phyloP scores from a whole-genome alignment of 2,888 invertebrate genomes.

The Aphodius sticticus region DNA sequence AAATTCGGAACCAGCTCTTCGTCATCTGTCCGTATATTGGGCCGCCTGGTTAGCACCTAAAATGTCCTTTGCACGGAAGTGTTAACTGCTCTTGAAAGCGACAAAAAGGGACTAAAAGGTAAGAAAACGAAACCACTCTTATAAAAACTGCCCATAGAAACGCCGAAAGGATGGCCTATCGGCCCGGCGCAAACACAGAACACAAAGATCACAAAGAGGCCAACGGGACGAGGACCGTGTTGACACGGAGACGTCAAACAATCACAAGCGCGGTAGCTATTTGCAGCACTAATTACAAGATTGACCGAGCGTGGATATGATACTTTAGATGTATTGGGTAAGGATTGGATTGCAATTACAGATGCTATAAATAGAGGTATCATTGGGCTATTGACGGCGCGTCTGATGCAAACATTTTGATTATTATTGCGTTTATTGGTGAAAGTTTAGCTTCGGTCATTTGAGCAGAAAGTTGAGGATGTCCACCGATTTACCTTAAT shows the following conservation, averaged over 20 bases:
- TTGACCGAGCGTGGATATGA: background rate
- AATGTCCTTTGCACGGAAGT: constrained; percentile 25
- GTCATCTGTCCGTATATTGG: constrained; percentile 13
- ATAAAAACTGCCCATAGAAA: constrained; percentile 4
- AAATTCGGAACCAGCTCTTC: background rate
- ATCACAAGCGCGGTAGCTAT: constrained; percentile 4
- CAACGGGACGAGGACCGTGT: background rate
- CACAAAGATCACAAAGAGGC: background rate
- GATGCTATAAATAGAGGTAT: background rate
- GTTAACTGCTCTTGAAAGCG: constrained; percentile 23
- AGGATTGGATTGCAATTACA: background rate
- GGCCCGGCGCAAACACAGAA: background rate
- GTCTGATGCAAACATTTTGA: too few species aligned
- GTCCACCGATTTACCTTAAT: background rate
- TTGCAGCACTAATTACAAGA: background rate
- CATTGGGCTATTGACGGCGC: too few species aligned
- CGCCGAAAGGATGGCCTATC: background rate
- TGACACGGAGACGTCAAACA: background rate
- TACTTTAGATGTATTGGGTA: background rate
- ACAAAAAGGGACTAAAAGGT: constrained; percentile 23
- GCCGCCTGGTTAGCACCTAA: constrained; percentile 20
- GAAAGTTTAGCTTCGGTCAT: background rate
- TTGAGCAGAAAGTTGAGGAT: background rate
- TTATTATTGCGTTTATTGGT: background rate
- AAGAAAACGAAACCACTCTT: constrained; percentile 4